Conservation (phyloP, 1,140 invertebrate genomes). For the Procambarus virginalis region DNA sequence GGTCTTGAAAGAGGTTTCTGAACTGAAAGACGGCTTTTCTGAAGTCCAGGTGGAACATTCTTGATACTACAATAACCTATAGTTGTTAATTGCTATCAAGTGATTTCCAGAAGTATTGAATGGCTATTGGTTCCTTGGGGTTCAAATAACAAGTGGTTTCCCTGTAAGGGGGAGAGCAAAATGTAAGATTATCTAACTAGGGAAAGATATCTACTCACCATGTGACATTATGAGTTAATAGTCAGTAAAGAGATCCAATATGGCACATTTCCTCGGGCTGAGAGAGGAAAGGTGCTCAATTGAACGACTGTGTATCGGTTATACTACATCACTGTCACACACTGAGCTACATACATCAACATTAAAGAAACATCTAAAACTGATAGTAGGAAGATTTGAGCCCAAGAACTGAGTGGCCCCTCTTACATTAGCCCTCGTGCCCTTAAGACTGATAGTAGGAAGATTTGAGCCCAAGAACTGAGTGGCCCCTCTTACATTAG, state of each 20-base stretch:
- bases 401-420: slow-evolving; percentile 54
- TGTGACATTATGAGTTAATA: slow-evolving; percentile 45
- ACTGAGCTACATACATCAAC: slow-evolving; percentile 52
- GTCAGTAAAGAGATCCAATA: slow-evolving; percentile 35
- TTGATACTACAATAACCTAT: slow-evolving; percentile 62
- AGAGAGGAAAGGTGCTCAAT: slow-evolving; percentile 23
- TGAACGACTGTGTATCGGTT: slow-evolving; percentile 29
- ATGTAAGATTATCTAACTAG: slow-evolving; percentile 65
- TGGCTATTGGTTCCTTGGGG: slow-evolving; percentile 60
- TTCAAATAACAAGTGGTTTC: slow-evolving; percentile 68
- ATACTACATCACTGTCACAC: slow-evolving; percentile 38
- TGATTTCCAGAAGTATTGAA: slow-evolving; percentile 65
- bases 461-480: slow-evolving; percentile 55
- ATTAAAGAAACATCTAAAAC: slow-evolving; percentile 29
- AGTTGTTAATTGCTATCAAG: slow-evolving; percentile 64
- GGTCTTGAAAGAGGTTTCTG: slow-evolving; percentile 64
- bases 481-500: slow-evolving; percentile 22
- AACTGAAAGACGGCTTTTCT: slow-evolving; percentile 64
- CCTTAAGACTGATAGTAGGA: slow-evolving; percentile 38
- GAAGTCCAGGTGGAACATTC: slow-evolving; percentile 62
- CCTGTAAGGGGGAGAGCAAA: slow-evolving; percentile 66
- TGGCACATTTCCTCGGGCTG: slow-evolving; percentile 25
- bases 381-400: slow-evolving; percentile 54
- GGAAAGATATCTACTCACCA: slow-evolving; percentile 53
- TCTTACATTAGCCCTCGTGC: too few relatives aligned